A percentile compares a stretch with the other conserved stretches of the same genome.
phyloP scores from a whole-genome alignment of 2,113 vertebrate genomes.

The Cygnus atratus region DNA sequence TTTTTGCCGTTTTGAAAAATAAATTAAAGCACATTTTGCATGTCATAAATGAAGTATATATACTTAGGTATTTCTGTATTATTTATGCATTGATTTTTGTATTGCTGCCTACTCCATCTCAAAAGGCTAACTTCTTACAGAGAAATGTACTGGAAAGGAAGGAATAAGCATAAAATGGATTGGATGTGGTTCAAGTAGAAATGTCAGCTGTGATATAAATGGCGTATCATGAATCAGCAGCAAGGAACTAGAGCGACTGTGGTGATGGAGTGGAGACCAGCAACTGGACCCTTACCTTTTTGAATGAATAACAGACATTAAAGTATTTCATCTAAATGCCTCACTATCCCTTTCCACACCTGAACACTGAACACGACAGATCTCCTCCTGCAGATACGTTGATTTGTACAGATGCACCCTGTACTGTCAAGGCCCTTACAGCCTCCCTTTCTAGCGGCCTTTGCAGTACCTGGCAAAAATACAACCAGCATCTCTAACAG shows the following conservation, averaged over 20 bases:
- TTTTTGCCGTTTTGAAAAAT: constrained; percentile 39
- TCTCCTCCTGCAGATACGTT: neutral
- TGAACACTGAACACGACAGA: neutral
- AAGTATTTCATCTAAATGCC: neutral
- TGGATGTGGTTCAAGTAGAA: constrained; percentile 61
- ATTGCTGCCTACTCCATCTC: constrained; percentile 36
- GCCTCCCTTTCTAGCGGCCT: neutral
- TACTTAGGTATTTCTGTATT: constrained; percentile 49
- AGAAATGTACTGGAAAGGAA: constrained; percentile 16
- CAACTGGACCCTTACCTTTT: neutral
- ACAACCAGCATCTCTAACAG: neutral
- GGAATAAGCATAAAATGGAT: constrained; percentile 51
- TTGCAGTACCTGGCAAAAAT: neutral
- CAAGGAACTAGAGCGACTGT: neutral
- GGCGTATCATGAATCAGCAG: constrained; percentile 32
- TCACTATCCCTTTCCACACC: neutral
- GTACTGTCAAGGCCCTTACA: neutral
- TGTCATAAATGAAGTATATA: constrained; percentile 10
- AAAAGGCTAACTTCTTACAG: constrained; percentile 26
- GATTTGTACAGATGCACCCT: neutral
- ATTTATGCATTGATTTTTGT: constrained; percentile 62
- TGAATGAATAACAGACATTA: neutral
- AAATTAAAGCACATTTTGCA: constrained; percentile 51
- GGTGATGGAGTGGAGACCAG: neutral
- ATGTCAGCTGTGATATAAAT: constrained; percentile 39